Base-by-base conservation (phyloP, 2,888 invertebrate genomes). In the Acleris literana region DNA sequence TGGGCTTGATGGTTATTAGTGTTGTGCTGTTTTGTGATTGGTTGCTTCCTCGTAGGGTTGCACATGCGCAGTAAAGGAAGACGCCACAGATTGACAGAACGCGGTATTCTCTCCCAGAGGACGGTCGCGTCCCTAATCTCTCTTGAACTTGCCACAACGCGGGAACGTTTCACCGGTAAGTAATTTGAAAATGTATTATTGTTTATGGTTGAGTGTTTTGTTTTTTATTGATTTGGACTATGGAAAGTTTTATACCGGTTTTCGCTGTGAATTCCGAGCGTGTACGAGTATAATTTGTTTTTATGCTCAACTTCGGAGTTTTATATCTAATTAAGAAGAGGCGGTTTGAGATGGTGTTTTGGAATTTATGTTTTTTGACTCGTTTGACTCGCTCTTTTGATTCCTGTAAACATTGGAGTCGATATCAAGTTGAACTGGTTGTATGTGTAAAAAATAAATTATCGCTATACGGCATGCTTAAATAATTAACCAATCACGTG, bases 101-200 rank as follows among this genome's bases (percentile, higher is more conserved):
- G 88, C 89, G 85, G 79, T 82, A 81, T 84, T 86, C 84, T 81
- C 68, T 76, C 60, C 68, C 48, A 57, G 81, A 80, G 82, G 75
- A 79, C 80, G 80, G 80, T 82, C 87, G 88, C 79, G 71, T 74
- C 68, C 29, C 64, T 20, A 52, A 51, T 60, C 43, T 33, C 51
- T 68, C 63, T 64, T 63, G 68, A 71, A 68, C 67, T 69, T 67
- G 25, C 59, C 58, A 67, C 59, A 69, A 68, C 70, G 63, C 52
- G 51, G 48, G 68, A 67, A 53, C 65, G 64, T 33, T 9, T 70
- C 68, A 64, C 67, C 74, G 59, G 76, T 76, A 59, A 75, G 75
- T 65, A 52, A 65, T 61, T 57, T 44, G 25, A 56, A n/a, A 55
- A 33, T 22, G 11, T 60, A n/a, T 55, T 64, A n/a, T 52, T 44